Percentiles rank a stretch among this genome's conserved stretches.
Evolutionary conservation across 2,113 vertebrate species (phyloP).

Genomic region (Potamarius usumacintae): DNA sequence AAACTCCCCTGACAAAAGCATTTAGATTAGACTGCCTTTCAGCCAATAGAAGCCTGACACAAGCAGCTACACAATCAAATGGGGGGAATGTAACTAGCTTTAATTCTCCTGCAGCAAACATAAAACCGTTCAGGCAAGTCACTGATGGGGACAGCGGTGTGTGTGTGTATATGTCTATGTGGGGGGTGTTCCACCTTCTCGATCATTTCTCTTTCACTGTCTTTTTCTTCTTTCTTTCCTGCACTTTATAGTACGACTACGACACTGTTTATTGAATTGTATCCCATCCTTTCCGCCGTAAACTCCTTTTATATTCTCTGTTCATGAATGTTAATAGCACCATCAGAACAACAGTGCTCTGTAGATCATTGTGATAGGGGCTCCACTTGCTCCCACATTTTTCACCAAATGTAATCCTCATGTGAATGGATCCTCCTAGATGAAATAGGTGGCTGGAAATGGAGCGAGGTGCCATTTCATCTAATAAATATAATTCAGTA

Average conservation of each 20-base stretch:
- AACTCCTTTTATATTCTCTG: conserved; percentile 84
- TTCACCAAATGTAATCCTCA: conserved; percentile 69
- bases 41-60: conserved; percentile 71
- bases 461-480: conserved; percentile 58
- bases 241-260: conserved; percentile 66
- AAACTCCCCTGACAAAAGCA: conserved; percentile 82
- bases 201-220: conserved; percentile 18
- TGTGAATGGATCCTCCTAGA: conserved; percentile 72
- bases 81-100: conserved; percentile 72
- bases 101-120: conserved; percentile 79
- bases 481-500: conserved; percentile 64
- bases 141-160: conserved; percentile 55
- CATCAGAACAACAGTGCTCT: conserved; percentile 79
- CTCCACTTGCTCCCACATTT: conserved; percentile 62
- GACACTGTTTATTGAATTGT: conserved; percentile 78
- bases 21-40: conserved; percentile 77
- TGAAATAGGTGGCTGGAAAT: conserved; percentile 60
- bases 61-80: conserved; percentile 68
- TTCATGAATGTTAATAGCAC: conserved; percentile 85
- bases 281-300: conserved; percentile 83
- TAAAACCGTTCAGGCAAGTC: conserved; percentile 79
- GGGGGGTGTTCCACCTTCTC: background rate
- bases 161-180: too few relatives aligned
- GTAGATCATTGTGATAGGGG: conserved; percentile 80
- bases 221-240: conserved; percentile 10